Conservation (phyloP, 1,140 invertebrate species). For the Anoplophora glabripennis region DNA sequence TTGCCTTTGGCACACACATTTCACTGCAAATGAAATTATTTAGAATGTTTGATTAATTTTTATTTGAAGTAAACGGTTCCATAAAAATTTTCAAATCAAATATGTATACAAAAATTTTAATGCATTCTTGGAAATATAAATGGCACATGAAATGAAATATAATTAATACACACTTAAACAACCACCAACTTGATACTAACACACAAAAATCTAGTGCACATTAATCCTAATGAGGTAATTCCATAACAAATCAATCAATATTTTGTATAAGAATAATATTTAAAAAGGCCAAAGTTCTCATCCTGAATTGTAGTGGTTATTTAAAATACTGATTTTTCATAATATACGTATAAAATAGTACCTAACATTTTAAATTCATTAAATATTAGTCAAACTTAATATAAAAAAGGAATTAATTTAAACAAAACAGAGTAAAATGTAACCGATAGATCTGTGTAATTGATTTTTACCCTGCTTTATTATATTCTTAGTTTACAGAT, state of each 20-base stretch:
- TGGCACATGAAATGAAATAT: slow-evolving; percentile 5
- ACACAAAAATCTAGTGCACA: slow-evolving; percentile 1
- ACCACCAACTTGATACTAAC: not conserved
- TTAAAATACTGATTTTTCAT: slow-evolving; percentile 1
- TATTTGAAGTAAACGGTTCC: too few relatives aligned
- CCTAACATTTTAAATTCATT: not conserved
- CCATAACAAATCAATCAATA: slow-evolving; percentile 5
- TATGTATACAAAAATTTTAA: not conserved
- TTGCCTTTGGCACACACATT: slow-evolving; percentile 3
- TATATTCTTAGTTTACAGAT: too few relatives aligned
- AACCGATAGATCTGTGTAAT: not conserved
- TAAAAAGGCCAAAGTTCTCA: not conserved
- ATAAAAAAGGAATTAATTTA: not conserved
- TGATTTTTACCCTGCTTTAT: not conserved
- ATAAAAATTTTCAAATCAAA: not conserved
- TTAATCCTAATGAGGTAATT: not conserved
- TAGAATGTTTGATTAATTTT: too few relatives aligned
- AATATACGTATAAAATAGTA: not conserved
- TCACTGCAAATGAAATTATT: slow-evolving; percentile 1
- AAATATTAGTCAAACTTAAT: not conserved
- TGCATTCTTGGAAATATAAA: not conserved
- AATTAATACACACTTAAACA: not conserved
- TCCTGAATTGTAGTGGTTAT: not conserved
- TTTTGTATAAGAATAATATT: not conserved
- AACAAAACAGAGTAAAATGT: not conserved